Conservation (phyloP, 2,113 vertebrate genomes). For the Colistium nudipinnis region DNA sequence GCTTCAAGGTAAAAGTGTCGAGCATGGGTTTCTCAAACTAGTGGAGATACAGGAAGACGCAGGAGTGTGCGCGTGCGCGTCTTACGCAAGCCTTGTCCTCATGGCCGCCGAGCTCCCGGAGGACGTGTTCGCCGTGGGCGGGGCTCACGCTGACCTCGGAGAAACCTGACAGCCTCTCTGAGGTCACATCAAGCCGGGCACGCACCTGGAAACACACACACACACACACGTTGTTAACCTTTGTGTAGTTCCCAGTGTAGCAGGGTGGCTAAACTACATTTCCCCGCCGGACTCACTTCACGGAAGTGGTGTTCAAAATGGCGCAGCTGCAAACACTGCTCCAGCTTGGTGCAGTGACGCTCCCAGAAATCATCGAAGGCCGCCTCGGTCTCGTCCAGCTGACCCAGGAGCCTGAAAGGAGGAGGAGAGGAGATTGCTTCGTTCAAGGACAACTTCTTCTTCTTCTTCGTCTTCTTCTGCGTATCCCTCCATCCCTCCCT, state of each 20-base stretch:
- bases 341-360: constrained; percentile 91
- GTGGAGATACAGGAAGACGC: not conserved
- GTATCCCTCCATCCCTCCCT: not conserved
- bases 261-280: no score
- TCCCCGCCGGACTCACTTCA: constrained; percentile 85
- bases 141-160: constrained; percentile 90
- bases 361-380: constrained; percentile 98
- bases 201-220: constrained; percentile 82
- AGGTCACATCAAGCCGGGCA: constrained; percentile 81
- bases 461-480: not conserved
- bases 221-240: not conserved
- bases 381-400: constrained; percentile 90
- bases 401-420: constrained; percentile 87
- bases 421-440: not conserved
- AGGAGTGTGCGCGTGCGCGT: not conserved
- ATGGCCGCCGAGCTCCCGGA: constrained; percentile 87
- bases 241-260: no score
- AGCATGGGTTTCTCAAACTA: constrained; percentile 5
- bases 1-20: constrained; percentile 25
- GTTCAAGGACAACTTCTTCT: no score
- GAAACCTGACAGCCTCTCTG: constrained; percentile 84
- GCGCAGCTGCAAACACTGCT: constrained; percentile 92
- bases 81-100: constrained; percentile 91
- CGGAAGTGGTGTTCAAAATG: constrained; percentile 93
- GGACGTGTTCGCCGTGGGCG: constrained; percentile 89